Evolutionary conservation across 2,797 vertebrate genomes (phyloP), one percentile per base, ranked within the genome.

Genomic region (Chelon labrosus): DNA sequence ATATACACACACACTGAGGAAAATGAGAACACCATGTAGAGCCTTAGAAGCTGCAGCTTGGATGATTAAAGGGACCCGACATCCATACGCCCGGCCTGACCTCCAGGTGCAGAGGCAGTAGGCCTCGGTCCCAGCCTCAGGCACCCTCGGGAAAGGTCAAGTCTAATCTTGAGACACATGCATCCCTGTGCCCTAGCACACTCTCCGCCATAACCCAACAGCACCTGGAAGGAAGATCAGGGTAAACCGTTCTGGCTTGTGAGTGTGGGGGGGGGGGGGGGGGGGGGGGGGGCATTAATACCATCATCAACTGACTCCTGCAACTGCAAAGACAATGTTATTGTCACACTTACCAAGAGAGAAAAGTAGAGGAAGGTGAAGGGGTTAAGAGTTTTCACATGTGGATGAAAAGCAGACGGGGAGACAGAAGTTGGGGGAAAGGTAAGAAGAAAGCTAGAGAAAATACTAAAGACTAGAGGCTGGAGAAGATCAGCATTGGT

Each of bases 51-150:
- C 79, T 83, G 81, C 67, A 90, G 88, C 85, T 78, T 50, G 73
- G 74, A 77, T 93, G 92, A 95, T 93, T 94, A 94, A 94, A 94
- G 88, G 86, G 86, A 80, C 79, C 85, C 83, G 89, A 90, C 92
- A 90, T 90, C 85, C 77, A 82, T 85, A 84, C 79, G 61, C 79
- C 60, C 5, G 51, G 87, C 74, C 85, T 93, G 93, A 94, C 93
- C 93, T 92, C 89, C 93, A 94, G 93, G 90, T 95, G 93, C 90
- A 87, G 81, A 82, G 84, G 57, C 73, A 75, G 77, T 57, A 73
- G 85, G 77, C 77, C 82, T 51, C 13, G 86, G 83, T 88, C 79
- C 85, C 59, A 67, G 86, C 88, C 85, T 81, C 53, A 0, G 83
- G 86, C 85, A 78, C 75, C 66, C 58, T 60, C 68, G 86, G 83